A percentile compares a stretch with the other conserved stretches of the same genome.
phyloP scores from a whole-genome alignment of 2,113 vertebrate genomes.

The Agapornis roseicollis region DNA sequence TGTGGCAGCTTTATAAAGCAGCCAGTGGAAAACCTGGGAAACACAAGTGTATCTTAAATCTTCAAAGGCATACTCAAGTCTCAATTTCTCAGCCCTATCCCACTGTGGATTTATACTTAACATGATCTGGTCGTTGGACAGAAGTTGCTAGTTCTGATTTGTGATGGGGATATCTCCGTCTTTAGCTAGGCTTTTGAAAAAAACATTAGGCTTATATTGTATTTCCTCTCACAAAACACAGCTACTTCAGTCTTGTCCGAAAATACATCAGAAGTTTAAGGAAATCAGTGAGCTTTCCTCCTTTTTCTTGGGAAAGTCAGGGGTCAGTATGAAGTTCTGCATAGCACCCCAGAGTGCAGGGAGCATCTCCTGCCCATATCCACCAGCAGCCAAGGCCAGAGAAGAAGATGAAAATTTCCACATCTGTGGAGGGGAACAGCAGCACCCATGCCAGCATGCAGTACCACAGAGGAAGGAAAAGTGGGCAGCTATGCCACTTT shows the following conservation, averaged over 20 bases:
- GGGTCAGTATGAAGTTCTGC: neutral
- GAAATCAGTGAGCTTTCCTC: neutral
- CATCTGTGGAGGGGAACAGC: neutral
- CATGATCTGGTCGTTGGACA: neutral
- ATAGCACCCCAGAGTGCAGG: neutral
- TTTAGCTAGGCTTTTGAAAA: conserved; percentile 10
- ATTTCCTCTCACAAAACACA: neutral
- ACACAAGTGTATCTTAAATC: neutral
- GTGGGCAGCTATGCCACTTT: neutral
- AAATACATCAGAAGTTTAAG: neutral
- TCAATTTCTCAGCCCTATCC: neutral
- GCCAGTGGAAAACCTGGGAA: neutral
- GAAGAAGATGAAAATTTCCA: neutral
- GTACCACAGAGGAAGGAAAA: neutral
- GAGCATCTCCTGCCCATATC: neutral
- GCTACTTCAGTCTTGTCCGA: neutral
- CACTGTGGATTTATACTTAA: neutral
- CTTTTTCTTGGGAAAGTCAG: neutral
- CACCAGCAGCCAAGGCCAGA: neutral
- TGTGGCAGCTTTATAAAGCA: neutral
- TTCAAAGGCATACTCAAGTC: neutral
- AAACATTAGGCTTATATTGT: neutral
- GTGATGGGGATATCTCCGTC: conserved; percentile 2
- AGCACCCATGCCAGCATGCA: neutral
- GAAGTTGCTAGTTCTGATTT: conserved; percentile 32